Evolutionary conservation across 2,797 vertebrate genomes (phyloP).

Genomic region (Xiphorhynchus erythropygius): DNA sequence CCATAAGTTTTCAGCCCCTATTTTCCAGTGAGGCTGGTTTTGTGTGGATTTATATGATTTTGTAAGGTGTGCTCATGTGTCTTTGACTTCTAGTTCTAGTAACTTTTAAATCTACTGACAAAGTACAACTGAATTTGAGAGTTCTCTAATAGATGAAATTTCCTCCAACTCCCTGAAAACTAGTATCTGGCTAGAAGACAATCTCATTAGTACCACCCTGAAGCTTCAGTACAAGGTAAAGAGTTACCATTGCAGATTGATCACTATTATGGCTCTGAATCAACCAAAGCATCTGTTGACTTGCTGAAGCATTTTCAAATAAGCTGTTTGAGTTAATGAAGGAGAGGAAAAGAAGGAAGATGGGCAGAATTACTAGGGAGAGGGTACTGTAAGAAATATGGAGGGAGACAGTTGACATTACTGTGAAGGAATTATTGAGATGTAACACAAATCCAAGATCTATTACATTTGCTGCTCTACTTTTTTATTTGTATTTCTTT

Average conservation of each 20-base stretch:
- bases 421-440: background rate
- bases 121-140: background rate
- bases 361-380: background rate
- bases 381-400: background rate
- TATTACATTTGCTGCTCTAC: background rate
- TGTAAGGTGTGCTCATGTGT: background rate
- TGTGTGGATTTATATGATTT: background rate
- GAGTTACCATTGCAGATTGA: background rate
- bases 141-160: background rate
- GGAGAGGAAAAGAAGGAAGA: background rate
- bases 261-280: background rate
- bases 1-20: background rate
- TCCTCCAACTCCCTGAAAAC: background rate
- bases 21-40: background rate
- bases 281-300: background rate
- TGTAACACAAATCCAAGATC: background rate
- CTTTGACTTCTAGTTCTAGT: background rate
- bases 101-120: background rate
- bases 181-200: background rate
- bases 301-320: background rate
- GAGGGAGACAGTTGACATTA: background rate
- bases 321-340: background rate
- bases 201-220: background rate
- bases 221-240: background rate
- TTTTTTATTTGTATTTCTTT: background rate